Percentiles rank a stretch among this genome's conserved stretches.
Evolutionary conservation across 2,888 invertebrate species (phyloP).

Genomic region (Orthosia gothica): DNA sequence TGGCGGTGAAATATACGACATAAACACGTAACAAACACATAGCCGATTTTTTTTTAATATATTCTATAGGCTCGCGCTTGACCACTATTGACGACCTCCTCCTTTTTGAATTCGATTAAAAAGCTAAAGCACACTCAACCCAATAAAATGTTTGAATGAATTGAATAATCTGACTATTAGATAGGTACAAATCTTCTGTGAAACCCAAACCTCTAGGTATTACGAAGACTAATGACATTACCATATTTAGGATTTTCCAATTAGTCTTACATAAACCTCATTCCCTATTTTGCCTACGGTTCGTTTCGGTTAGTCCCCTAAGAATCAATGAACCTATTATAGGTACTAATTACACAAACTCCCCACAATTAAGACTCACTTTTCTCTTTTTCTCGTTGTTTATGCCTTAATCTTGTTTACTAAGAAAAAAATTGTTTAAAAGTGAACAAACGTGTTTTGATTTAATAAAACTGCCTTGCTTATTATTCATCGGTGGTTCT

Average conservation of each 20-base stretch:
- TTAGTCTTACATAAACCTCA: constrained; percentile 16
- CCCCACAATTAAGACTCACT: not conserved
- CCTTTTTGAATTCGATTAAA: too few relatives aligned
- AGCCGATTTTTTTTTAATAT: too few relatives aligned
- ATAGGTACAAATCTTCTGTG: not conserved
- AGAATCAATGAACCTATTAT: constrained; percentile 13
- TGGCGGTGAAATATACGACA: too few relatives aligned
- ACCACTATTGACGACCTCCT: too few relatives aligned
- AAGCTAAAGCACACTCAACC: too few relatives aligned
- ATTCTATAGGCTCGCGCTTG: too few relatives aligned
- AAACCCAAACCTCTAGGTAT: not conserved
- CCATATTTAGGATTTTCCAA: constrained; percentile 21
- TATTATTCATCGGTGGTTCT: constrained; percentile 49
- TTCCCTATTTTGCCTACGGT: not conserved
- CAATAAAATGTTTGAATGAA: not conserved
- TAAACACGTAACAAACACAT: too few relatives aligned
- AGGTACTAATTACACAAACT: constrained; percentile 19
- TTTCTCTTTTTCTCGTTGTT: constrained; percentile 19
- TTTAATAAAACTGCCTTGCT: constrained; percentile 21
- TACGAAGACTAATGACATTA: constrained; percentile 17
- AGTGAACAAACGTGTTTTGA: constrained; percentile 54
- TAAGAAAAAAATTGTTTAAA: constrained; percentile 22
- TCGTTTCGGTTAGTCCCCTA: too few relatives aligned
- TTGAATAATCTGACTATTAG: not conserved
- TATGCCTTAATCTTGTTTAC: constrained; percentile 40